These are phyloP conservation scores for Hippasteria phrygiana DNA, from an alignment of 53 echinoderm and acorn worm species.

Conservation along the genomic window DNA sequence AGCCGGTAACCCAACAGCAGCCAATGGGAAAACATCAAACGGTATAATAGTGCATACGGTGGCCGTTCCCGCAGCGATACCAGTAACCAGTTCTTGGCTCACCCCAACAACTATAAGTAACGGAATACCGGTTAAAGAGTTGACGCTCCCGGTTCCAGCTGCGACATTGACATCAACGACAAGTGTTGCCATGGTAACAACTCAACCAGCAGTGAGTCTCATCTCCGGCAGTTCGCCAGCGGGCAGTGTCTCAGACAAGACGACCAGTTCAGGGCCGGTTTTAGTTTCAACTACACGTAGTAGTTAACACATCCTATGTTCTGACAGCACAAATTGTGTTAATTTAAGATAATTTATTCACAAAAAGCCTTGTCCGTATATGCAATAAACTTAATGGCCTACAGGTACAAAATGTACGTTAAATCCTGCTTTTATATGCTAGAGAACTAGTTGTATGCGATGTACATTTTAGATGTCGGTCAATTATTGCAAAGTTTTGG, in stretches of 20 bases:
- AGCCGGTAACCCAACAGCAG: neutral
- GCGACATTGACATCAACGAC: neutral
- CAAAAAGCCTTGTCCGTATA: neutral
- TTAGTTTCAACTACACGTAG: neutral
- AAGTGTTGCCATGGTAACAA: conserved; percentile 13
- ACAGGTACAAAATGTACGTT: too few species aligned
- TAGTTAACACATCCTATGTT: neutral
- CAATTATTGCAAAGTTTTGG: too few species aligned
- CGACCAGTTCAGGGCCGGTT: neutral
- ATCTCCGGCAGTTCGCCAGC: neutral
- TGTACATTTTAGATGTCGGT: too few species aligned
- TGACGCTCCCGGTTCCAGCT: neutral
- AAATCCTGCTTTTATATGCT: too few species aligned
- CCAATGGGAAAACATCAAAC: conserved; percentile 26
- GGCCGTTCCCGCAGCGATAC: conserved; percentile 18
- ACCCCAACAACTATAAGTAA: conserved; percentile 17
- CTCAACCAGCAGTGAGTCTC: neutral
- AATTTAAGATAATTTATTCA: too few species aligned
- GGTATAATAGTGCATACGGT: conserved; percentile 49
- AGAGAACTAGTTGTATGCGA: neutral
- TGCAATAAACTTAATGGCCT: neutral
- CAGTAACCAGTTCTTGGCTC: conserved; percentile 58
- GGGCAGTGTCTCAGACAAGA: conserved; percentile 15
- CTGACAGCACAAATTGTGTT: too few species aligned
- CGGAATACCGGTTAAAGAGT: conserved; percentile 46